Evolutionary conservation across 2,797 vertebrate species (phyloP).

Genomic region (Ctenopoma multispine): DNA sequence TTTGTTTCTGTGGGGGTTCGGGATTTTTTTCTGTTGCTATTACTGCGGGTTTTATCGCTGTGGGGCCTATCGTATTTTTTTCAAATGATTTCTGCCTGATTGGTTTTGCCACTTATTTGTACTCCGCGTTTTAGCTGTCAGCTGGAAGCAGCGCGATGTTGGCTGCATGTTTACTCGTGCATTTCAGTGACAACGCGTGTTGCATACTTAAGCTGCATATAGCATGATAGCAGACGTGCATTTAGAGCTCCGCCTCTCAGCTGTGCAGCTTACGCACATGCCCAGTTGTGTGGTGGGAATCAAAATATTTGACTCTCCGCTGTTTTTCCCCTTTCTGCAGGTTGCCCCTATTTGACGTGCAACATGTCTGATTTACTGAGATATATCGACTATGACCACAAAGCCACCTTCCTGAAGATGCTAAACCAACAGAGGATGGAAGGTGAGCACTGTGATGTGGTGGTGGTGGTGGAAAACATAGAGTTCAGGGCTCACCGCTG

Average conservation of each 20-base stretch:
- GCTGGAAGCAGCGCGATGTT: neutral
- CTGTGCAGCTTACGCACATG: conserved; percentile 27
- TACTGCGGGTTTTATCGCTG: conserved; percentile 39
- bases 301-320: conserved; percentile 3
- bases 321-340: conserved; percentile 40
- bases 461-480: conserved; percentile 96
- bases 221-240: conserved; percentile 27
- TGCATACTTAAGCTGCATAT: conserved; percentile 3
- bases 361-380: conserved; percentile 97
- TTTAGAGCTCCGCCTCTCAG: conserved; percentile 59
- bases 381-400: conserved; percentile 97
- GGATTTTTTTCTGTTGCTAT: conserved; percentile 18
- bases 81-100: conserved; percentile 53
- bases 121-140: neutral
- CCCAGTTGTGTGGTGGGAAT: neutral
- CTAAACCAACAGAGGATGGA: conserved; percentile 95
- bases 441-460: conserved; percentile 96
- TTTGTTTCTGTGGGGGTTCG: neutral
- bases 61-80: conserved; percentile 45
- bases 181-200: neutral
- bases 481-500: conserved; percentile 96
- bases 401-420: conserved; percentile 96
- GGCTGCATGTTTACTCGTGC: neutral
- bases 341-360: conserved; percentile 68
- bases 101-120: conserved; percentile 37